These are phyloP conservation scores for Sinocyclocheilus maitianheensis DNA, from an alignment of 2,113 vertebrate genomes.

Conservation along the genomic window DNA sequence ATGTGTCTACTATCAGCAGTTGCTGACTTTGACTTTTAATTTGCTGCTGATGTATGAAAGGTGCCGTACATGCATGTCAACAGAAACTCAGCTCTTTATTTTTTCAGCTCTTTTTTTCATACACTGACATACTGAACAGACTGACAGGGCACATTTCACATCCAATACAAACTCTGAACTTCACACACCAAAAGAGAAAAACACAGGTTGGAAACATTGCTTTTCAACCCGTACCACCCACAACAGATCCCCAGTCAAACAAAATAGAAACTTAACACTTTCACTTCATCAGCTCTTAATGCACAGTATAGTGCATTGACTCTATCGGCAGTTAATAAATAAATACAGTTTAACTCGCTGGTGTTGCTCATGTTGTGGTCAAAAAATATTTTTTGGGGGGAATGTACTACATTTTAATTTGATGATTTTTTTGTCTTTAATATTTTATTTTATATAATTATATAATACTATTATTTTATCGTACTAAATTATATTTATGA, in stretches of 20 bases:
- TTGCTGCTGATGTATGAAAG: neutral
- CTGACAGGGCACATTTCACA: neutral
- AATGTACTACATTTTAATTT: too few relatives aligned
- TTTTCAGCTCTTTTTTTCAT: neutral
- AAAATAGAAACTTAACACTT: neutral
- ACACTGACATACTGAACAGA: neutral
- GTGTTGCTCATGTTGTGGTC: too few relatives aligned
- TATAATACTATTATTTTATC: too few relatives aligned
- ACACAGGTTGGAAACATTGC: too few relatives aligned
- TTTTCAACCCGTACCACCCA: neutral
- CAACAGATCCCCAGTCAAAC: neutral
- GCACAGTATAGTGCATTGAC: neutral
- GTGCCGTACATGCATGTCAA: neutral
- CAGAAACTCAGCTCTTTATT: too few relatives aligned
- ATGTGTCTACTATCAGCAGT: neutral
- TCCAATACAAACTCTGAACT: neutral
- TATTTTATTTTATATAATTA: too few relatives aligned
- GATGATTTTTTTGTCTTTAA: too few relatives aligned
- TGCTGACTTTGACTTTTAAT: too few relatives aligned
- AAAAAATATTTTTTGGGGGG: too few relatives aligned
- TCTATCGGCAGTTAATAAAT: neutral
- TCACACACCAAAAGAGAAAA: too few relatives aligned
- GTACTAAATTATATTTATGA: too few relatives aligned
- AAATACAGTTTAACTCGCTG: neutral
- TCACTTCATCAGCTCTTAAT: neutral